phyloP scores from a whole-genome alignment of 1,140 invertebrate species.

The Stratiolaelaps scimitus region DNA sequence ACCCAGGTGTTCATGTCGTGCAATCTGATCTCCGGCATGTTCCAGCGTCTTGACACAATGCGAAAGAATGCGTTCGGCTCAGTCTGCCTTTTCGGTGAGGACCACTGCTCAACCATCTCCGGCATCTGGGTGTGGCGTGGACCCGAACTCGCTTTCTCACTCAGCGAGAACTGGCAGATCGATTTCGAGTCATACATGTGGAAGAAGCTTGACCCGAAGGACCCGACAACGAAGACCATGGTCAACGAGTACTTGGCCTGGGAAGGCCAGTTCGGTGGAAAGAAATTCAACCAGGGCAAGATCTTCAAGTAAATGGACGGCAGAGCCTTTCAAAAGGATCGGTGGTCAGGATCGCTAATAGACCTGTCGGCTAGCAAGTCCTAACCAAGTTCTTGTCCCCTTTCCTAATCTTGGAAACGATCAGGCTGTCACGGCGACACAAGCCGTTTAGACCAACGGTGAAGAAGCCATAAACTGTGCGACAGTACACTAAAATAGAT shows the following conservation, averaged over 20 bases:
- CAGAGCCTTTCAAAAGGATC: too few species aligned
- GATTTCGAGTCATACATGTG: constrained; percentile 95
- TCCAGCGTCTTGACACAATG: constrained; percentile 94
- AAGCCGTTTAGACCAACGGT: too few species aligned
- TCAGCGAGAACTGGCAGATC: constrained; percentile 79
- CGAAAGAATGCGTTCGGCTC: constrained; percentile 90
- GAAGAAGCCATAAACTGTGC: too few species aligned
- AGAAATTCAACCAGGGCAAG: constrained; percentile 95
- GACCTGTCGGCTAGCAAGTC: too few species aligned
- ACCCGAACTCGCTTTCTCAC: constrained; percentile 76
- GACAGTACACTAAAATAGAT: too few species aligned
- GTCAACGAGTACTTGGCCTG: constrained; percentile 86
- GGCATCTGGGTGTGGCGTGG: constrained; percentile 96
- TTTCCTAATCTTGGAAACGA: too few species aligned
- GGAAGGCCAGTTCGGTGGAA: constrained; percentile 75
- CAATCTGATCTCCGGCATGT: constrained; percentile 90
- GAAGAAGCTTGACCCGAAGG: constrained; percentile 78
- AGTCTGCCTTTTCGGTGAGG: constrained; percentile 78
- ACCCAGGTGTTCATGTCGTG: constrained; percentile 88
- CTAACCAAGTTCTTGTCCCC: too few species aligned
- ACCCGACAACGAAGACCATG: constrained; percentile 70
- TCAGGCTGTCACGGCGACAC: too few species aligned
- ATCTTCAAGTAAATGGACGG: constrained; percentile 79
- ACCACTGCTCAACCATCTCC: constrained; percentile 82
- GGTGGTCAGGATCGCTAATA: background rate